Evolutionary conservation across 2,888 invertebrate species (phyloP).

Genomic region (Teinopalpus imperialis): DNA sequence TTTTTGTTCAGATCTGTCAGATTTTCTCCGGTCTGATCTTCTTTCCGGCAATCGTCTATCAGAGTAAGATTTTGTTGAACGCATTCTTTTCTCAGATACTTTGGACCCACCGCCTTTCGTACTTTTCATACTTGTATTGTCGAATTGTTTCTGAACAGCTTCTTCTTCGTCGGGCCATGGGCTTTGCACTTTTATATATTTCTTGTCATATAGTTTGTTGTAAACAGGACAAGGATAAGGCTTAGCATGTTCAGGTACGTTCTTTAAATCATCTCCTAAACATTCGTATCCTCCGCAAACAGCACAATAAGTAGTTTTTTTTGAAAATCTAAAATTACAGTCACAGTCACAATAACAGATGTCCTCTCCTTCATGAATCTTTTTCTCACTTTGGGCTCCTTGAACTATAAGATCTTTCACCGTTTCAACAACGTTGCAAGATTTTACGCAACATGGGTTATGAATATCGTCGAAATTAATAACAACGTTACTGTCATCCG

Average conservation of each 20-base stretch:
- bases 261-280: slow-evolving; percentile 59
- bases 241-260: slow-evolving; percentile 54
- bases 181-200: slow-evolving; percentile 49
- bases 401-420: slow-evolving; percentile 66
- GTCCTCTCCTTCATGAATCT: slow-evolving; percentile 39
- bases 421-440: slow-evolving; percentile 60
- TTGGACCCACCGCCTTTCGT: slow-evolving; percentile 39
- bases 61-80: slow-evolving; percentile 37
- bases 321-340: slow-evolving; percentile 62
- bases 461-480: slow-evolving; percentile 54
- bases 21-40: slow-evolving; percentile 31
- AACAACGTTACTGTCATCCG: slow-evolving; percentile 64
- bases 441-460: slow-evolving; percentile 63
- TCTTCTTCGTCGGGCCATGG: slow-evolving; percentile 60
- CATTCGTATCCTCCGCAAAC: slow-evolving; percentile 73
- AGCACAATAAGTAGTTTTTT: slow-evolving; percentile 67
- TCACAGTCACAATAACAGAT: slow-evolving; percentile 70
- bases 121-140: slow-evolving; percentile 46
- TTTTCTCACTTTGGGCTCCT: slow-evolving; percentile 42
- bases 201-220: slow-evolving; percentile 67
- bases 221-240: slow-evolving; percentile 74
- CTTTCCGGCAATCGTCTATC: slow-evolving; percentile 31
- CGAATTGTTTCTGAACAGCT: slow-evolving; percentile 33
- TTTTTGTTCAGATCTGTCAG: slow-evolving; percentile 12
- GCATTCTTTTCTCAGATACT: slow-evolving; percentile 28